A percentile compares a stretch with the other conserved stretches of the same genome.
phyloP scores from a whole-genome alignment of 1,140 invertebrate species.

The Pentalonia nigronervosa region DNA sequence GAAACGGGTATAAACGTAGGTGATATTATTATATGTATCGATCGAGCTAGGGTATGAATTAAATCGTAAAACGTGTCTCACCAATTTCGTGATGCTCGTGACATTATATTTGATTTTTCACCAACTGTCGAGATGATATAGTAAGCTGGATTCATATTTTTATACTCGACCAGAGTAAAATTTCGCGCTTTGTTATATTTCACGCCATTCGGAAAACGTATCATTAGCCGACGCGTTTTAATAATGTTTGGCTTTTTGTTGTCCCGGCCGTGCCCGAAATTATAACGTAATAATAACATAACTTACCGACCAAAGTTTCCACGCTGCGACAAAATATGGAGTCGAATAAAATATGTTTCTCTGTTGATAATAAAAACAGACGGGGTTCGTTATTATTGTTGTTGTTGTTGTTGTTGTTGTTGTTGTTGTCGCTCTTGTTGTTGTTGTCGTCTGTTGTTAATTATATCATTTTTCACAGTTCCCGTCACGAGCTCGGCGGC shows the following conservation, averaged over 20 bases:
- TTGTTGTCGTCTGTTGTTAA: neutral
- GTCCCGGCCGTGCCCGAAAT: neutral
- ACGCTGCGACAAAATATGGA: neutral
- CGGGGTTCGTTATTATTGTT: neutral
- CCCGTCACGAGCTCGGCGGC: neutral
- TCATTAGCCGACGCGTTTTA: conserved; percentile 1
- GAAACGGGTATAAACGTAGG: too few relatives aligned
- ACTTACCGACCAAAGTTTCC: neutral
- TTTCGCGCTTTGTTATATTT: neutral
- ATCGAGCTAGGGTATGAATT: neutral
- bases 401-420: neutral
- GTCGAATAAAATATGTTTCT: neutral
- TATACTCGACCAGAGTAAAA: neutral
- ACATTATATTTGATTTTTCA: neutral
- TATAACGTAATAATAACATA: neutral
- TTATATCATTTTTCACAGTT: neutral
- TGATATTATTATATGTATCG: too few relatives aligned
- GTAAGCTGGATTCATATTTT: neutral
- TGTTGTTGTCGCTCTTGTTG: too few relatives aligned
- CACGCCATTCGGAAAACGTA: neutral
- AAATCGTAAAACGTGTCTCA: neutral
- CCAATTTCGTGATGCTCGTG: neutral
- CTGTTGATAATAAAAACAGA: neutral
- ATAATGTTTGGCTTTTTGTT: neutral
- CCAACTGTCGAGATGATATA: neutral